A percentile compares a stretch with the other conserved stretches of the same genome.
These are phyloP conservation scores for Lepus townsendii DNA, from an alignment of 2,797 vertebrate species.

Conservation along the genomic window DNA sequence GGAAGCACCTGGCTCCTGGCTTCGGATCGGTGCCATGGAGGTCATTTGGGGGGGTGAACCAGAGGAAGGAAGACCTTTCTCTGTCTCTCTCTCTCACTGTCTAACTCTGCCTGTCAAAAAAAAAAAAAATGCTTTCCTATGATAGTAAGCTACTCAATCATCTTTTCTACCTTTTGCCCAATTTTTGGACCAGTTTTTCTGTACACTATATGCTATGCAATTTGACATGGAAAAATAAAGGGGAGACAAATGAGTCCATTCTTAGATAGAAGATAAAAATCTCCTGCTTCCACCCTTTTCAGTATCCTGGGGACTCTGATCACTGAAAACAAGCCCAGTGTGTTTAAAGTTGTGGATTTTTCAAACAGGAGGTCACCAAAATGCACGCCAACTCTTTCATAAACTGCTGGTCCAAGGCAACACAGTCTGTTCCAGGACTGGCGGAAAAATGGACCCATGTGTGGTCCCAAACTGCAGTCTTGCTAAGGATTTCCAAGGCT, in stretches of 20 bases:
- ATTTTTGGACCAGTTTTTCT: slow-evolving; percentile 2
- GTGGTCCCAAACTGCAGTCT: slow-evolving; percentile 13
- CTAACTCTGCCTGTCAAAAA: too few relatives aligned
- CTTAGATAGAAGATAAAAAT: slow-evolving; percentile 19
- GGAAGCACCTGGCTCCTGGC: too few relatives aligned
- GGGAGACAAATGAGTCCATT: background rate
- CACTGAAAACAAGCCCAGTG: slow-evolving; percentile 1
- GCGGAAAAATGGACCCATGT: slow-evolving; percentile 39
- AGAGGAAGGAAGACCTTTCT: too few relatives aligned
- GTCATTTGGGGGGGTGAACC: too few relatives aligned
- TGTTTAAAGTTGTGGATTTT: slow-evolving; percentile 43
- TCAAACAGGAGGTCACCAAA: slow-evolving; percentile 56
- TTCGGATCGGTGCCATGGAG: too few relatives aligned
- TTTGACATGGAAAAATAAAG: slow-evolving; percentile 39
- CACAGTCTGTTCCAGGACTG: slow-evolving; percentile 27
- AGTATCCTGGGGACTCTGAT: background rate
- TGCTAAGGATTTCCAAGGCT: slow-evolving; percentile 50
- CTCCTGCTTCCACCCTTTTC: background rate
- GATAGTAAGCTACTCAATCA: background rate
- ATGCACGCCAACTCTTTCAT: slow-evolving; percentile 60
- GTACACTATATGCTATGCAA: background rate
- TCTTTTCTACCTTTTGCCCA: background rate
- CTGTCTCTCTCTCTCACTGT: too few relatives aligned
- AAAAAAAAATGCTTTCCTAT: background rate
- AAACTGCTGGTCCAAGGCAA: slow-evolving; percentile 31